Conservation (phyloP, 2,888 invertebrate species). For the Aradus depressus region DNA sequence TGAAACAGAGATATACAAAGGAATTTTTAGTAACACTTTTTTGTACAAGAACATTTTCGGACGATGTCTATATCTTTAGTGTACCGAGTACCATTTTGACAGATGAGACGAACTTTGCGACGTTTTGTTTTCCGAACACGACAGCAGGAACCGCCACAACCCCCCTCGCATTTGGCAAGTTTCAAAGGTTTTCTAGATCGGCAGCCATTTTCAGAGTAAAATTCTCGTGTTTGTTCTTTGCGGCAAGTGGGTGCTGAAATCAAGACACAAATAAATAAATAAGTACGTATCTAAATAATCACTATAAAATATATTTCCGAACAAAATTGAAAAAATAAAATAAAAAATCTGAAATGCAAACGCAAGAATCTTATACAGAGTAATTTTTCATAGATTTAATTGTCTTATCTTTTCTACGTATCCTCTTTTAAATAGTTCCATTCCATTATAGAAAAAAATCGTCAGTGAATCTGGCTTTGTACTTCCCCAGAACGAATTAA, state of each 20-base stretch:
- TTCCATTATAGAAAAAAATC: no score
- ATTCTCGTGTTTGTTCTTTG: conserved; percentile 82
- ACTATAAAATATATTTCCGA: no score
- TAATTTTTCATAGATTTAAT: no score
- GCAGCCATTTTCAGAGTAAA: conserved; percentile 83
- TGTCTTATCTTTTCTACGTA: no score
- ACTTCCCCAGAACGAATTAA: no score
- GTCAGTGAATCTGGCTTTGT: no score
- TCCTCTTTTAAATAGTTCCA: no score
- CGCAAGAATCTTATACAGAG: no score
- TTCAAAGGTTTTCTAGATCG: conserved; percentile 82
- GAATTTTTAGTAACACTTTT: conserved; percentile 63
- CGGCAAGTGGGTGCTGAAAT: conserved; percentile 62
- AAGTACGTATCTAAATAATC: no score
- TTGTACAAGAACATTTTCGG: conserved; percentile 90
- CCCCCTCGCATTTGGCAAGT: conserved; percentile 71
- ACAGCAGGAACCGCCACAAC: conserved; percentile 73
- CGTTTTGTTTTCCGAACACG: conserved; percentile 84
- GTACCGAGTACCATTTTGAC: conserved; percentile 84
- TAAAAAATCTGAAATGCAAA: no score
- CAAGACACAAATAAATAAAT: conserved; percentile 18
- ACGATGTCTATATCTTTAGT: conserved; percentile 94
- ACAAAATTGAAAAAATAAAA: no score
- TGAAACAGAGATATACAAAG: conserved; percentile 30
- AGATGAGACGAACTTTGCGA: conserved; percentile 85